Evolutionary conservation across 1,140 invertebrate species (phyloP).

Genomic region (Ceratina japonica): DNA sequence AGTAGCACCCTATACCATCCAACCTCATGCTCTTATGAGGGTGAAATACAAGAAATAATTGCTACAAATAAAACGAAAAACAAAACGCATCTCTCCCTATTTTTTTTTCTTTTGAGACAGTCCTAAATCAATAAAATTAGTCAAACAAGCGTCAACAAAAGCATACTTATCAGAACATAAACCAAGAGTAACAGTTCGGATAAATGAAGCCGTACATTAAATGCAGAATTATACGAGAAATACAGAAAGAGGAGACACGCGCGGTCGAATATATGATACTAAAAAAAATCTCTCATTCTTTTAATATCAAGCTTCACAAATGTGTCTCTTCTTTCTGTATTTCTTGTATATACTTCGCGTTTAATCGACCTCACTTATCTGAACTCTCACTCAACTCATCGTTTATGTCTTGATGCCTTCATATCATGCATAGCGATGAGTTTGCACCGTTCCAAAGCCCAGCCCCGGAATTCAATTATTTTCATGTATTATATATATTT

Average conservation of each 20-base stretch:
- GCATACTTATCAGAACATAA: slow-evolving; percentile 45
- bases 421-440: slow-evolving; percentile 47
- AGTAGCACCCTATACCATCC: slow-evolving; percentile 11
- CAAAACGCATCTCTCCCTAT: neutral
- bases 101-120: slow-evolving; percentile 56
- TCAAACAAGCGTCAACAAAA: slow-evolving; percentile 72
- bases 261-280: slow-evolving; percentile 35
- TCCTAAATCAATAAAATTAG: slow-evolving; percentile 68
- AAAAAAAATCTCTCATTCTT: slow-evolving; percentile 53
- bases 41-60: slow-evolving; percentile 10
- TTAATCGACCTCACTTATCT: slow-evolving; percentile 14
- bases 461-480: slow-evolving; percentile 67
- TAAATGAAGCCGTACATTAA: slow-evolving; percentile 10
- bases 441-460: slow-evolving; percentile 71
- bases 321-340: slow-evolving; percentile 34
- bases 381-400: slow-evolving; percentile 25
- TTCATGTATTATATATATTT: slow-evolving; percentile 49
- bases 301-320: slow-evolving; percentile 34
- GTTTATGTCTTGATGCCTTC: slow-evolving; percentile 25
- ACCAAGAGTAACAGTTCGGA: slow-evolving; percentile 30
- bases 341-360: slow-evolving; percentile 30
- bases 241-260: slow-evolving; percentile 33
- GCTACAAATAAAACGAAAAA: neutral
- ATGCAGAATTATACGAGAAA: slow-evolving; percentile 23
- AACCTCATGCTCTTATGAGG: slow-evolving; percentile 26